Evolutionary conservation across 1,140 invertebrate genomes (phyloP), one percentile per base, ranked within the genome.

Genomic region (Sarcophaga bullata): DNA sequence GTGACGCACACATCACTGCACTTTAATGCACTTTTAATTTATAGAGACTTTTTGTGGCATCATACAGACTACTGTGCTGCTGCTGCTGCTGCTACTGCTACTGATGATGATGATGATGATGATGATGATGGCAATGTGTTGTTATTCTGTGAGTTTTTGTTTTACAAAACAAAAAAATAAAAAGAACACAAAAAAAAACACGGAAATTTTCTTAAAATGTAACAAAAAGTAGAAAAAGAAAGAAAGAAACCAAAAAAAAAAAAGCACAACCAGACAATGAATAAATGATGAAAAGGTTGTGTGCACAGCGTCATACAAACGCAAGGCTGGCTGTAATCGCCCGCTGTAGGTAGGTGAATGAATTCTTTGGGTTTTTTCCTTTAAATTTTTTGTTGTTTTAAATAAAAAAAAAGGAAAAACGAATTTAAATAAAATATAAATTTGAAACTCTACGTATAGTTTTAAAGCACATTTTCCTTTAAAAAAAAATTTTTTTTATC

Each of bases 31-130:
- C 17, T 68, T 68, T 68, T 68, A 68, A 68, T 68, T 68, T 68
- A 68, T 68, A 68, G 17, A 68, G 19, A 25, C n/a, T 68, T 68
- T 68, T 68, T 68, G 62, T 68, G 62, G 62, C 62, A 68, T 68
- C 62, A 25, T 68, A 68, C 62, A 68, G 17, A 25, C 62, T 68
- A 62, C 54, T n/a, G n/a, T n/a, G n/a, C n/a, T n/a, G n/a, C n/a
- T n/a, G n/a, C n/a, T n/a, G n/a, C n/a, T n/a, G n/a, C n/a, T n/a
- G n/a, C n/a, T n/a, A n/a, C n/a, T n/a, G n/a, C n/a, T 37, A 37
- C 25, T 2, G 25, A 1, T 37, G 25, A 37, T 37, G 25, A 4
- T 37, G 25, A 37, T 37, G 25, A 37, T 37, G 25, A 37, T 37
- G 25, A 37, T 37, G 25, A 37, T 15, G 17, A 1, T 68, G n/a